Percentiles rank a stretch among this genome's conserved stretches.
phyloP scores from a whole-genome alignment of 1,140 invertebrate genomes.

The Campoletis sonorensis region DNA sequence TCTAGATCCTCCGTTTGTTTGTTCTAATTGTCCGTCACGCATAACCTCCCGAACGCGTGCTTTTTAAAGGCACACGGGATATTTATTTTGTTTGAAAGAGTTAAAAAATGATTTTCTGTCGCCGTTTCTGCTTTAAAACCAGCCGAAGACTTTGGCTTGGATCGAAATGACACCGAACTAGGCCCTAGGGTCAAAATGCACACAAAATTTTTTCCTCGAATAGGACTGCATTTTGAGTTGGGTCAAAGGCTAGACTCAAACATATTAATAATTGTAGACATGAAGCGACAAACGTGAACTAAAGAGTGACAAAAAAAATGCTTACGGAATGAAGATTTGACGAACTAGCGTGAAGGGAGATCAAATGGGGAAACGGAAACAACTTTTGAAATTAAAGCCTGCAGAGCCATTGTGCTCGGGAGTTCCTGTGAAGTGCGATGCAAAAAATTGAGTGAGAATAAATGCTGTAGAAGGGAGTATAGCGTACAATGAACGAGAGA shows the following conservation, averaged over 20 bases:
- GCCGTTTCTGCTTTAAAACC: neutral
- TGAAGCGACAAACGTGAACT: neutral
- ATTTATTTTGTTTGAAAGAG: too few species aligned
- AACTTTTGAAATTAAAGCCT: constrained; percentile 16
- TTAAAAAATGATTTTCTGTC: neutral
- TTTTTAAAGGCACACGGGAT: too few species aligned
- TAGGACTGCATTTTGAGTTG: too few species aligned
- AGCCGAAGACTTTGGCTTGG: too few species aligned
- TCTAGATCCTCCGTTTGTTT: too few species aligned
- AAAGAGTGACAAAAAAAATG: neutral
- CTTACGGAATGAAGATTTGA: neutral
- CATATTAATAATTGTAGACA: neutral
- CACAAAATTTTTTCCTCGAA: too few species aligned
- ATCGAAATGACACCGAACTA: too few species aligned
- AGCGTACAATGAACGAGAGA: neutral
- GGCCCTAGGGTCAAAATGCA: too few species aligned
- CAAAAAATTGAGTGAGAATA: constrained; percentile 6
- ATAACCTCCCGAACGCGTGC: too few species aligned
- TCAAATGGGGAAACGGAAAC: neutral
- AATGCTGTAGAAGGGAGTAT: neutral
- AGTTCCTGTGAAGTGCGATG: neutral
- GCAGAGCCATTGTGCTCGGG: constrained; percentile 10
- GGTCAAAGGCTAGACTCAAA: neutral
- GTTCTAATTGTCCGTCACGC: too few species aligned
- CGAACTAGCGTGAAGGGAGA: neutral